phyloP scores from a whole-genome alignment of 2,113 vertebrate genomes.

The Toxotes chatareus region DNA sequence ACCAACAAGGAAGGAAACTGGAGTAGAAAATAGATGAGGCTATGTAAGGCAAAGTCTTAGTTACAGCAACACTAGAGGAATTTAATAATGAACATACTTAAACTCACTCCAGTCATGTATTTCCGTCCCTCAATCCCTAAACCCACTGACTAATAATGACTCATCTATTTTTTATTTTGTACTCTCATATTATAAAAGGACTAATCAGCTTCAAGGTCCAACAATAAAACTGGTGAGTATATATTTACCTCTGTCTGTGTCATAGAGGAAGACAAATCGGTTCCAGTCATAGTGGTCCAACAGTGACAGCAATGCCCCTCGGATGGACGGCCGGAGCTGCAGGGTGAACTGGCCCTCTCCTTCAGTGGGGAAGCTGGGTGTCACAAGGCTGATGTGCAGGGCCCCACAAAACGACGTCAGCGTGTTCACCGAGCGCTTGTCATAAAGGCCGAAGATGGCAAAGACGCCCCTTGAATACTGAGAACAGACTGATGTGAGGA shows the following conservation, averaged over 20 bases:
- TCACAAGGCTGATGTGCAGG: slow-evolving; percentile 98
- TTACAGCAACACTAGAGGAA: not conserved
- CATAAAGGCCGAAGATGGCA: slow-evolving; percentile 98
- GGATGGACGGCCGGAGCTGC: slow-evolving; percentile 94
- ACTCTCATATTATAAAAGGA: not conserved
- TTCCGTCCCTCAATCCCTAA: not conserved
- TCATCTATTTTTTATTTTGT: not conserved
- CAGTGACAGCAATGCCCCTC: slow-evolving; percentile 93
- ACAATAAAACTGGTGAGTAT: not conserved
- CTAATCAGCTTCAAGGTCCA: not conserved
- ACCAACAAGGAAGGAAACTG: not conserved
- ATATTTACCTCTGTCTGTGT: slow-evolving; percentile 94
- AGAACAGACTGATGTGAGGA: slow-evolving; percentile 93
- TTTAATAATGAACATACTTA: not conserved
- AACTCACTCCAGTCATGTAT: not conserved
- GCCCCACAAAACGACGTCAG: slow-evolving; percentile 99
- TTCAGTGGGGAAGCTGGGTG: slow-evolving; percentile 96
- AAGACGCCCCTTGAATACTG: slow-evolving; percentile 99
- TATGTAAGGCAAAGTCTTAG: not conserved
- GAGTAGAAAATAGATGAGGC: not conserved
- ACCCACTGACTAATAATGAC: not conserved
- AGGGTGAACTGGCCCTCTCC: slow-evolving; percentile 97
- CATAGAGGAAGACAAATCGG: slow-evolving; percentile 96
- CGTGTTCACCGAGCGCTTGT: slow-evolving; percentile 98
- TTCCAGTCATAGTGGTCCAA: slow-evolving; percentile 98